phyloP scores from a whole-genome alignment of 92 coral and sea anemone species.

The Epizoanthus illoricatus region DNA sequence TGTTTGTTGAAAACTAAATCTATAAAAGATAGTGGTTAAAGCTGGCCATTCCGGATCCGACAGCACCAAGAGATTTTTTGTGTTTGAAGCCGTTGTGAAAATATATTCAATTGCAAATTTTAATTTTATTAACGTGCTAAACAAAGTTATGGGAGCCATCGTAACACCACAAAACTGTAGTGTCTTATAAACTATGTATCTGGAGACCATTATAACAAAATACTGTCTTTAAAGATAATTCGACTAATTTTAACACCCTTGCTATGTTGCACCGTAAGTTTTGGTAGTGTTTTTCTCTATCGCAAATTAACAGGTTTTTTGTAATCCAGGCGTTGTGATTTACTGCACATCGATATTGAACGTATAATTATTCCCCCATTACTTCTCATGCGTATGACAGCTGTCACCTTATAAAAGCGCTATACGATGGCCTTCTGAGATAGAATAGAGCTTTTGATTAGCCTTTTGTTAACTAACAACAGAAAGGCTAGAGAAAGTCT shows the following conservation, averaged over 20 bases:
- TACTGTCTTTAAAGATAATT: too few species aligned
- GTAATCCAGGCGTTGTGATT: neutral
- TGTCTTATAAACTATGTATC: too few species aligned
- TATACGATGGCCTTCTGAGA: constrained; percentile 10
- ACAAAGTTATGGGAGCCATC: too few species aligned
- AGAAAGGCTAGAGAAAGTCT: constrained; percentile 7
- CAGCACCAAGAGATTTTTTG: too few species aligned
- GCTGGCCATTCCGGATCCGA: too few species aligned
- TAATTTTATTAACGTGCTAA: too few species aligned
- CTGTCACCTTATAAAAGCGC: constrained; percentile 16
- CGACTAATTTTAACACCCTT: neutral
- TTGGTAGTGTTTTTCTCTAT: neutral
- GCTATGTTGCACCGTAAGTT: neutral
- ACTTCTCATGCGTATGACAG: constrained; percentile 13
- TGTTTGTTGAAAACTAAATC: too few species aligned
- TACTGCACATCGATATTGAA: constrained; percentile 8
- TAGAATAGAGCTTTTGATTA: constrained; percentile 6
- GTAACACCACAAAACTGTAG: too few species aligned
- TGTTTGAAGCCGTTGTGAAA: too few species aligned
- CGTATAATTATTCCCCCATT: neutral
- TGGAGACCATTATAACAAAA: too few species aligned
- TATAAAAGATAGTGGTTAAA: too few species aligned
- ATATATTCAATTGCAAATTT: too few species aligned
- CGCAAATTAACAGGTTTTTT: neutral
- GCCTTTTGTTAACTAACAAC: constrained; percentile 15